Conservation (phyloP, 2,888 invertebrate species). For the Megaustenia siamemsis region DNA sequence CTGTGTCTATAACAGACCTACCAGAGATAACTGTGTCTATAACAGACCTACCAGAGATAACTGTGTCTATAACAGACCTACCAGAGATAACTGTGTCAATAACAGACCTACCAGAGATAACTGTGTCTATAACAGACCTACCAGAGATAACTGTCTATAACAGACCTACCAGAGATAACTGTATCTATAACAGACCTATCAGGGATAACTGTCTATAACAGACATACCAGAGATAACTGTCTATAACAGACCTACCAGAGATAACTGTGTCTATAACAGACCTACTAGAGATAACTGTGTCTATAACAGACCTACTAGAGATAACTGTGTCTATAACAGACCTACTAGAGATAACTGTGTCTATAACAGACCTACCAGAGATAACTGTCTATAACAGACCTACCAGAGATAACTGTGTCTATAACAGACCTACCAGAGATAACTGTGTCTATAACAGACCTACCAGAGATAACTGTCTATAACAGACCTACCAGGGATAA, state of each 20-base stretch:
- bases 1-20: constrained; percentile 46
- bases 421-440: neutral
- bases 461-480: constrained; percentile 52
- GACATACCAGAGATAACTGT: constrained; percentile 49
- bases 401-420: constrained; percentile 55
- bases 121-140: constrained; percentile 46
- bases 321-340: neutral
- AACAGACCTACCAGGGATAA: neutral
- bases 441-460: neutral
- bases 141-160: neutral
- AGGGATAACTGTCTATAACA: neutral
- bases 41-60: constrained; percentile 45
- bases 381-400: neutral
- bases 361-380: neutral
- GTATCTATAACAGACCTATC: constrained; percentile 44
- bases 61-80: constrained; percentile 46
- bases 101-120: constrained; percentile 45
- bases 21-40: neutral
- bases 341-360: constrained; percentile 53
- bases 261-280: neutral
- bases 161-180: constrained; percentile 46
- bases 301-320: neutral
- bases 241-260: neutral
- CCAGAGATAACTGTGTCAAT: neutral
- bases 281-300: constrained; percentile 53